phyloP scores from a whole-genome alignment of 2,797 vertebrate species.

The Cetoscarus ocellatus region DNA sequence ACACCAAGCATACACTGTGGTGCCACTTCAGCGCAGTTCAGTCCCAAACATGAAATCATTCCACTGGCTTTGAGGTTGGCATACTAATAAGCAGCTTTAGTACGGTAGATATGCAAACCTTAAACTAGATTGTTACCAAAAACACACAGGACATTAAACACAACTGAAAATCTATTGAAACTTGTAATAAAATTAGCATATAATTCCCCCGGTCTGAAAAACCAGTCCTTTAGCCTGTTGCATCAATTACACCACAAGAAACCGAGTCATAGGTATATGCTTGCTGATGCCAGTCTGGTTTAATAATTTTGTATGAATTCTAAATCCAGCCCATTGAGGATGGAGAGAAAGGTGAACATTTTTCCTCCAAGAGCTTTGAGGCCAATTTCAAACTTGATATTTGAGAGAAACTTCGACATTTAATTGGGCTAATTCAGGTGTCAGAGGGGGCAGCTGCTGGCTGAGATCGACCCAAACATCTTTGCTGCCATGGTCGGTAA shows the following conservation, averaged over 20 bases:
- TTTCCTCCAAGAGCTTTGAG: background rate
- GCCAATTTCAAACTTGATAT: slow-evolving; percentile 9
- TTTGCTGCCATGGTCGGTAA: background rate
- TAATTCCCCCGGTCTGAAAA: no score
- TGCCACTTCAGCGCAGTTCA: no score
- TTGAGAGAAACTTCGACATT: background rate
- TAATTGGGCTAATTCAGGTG: slow-evolving; percentile 18
- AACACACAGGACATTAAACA: background rate
- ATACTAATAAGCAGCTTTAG: no score
- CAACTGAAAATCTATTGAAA: background rate
- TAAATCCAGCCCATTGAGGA: background rate
- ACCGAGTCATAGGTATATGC: background rate
- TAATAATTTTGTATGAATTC: slow-evolving; percentile 20
- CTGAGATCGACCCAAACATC: slow-evolving; percentile 7
- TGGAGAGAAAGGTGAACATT: background rate
- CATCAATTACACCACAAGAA: slow-evolving; percentile 1
- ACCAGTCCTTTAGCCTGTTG: no score
- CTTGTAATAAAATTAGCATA: no score
- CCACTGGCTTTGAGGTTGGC: no score
- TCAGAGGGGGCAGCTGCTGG: background rate
- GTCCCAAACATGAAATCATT: no score
- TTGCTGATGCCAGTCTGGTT: background rate
- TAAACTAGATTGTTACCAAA: no score
- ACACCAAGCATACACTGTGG: no score
- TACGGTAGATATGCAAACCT: no score